Evolutionary conservation across 2,888 invertebrate species (phyloP).

Genomic region (Hypselothyrea guttata): DNA sequence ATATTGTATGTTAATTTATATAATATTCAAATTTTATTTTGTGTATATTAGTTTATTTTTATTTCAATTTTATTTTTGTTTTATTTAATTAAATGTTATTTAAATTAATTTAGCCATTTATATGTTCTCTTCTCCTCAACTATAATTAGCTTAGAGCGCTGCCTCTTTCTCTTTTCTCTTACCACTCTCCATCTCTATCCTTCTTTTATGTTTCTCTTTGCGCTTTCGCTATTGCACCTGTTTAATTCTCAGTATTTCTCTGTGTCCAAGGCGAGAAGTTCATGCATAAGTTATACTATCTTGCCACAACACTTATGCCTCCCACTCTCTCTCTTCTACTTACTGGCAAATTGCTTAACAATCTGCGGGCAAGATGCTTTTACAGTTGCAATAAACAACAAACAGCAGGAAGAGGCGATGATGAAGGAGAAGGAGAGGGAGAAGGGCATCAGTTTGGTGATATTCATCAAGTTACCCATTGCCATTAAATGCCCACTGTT

Average conservation of each 20-base stretch:
- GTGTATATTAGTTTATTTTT: too few relatives aligned
- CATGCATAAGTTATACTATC: constrained; percentile 4
- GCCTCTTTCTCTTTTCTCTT: too few relatives aligned
- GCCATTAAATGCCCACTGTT: constrained; percentile 1
- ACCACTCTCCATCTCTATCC: too few relatives aligned
- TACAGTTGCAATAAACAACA: neutral
- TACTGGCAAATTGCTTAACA: constrained; percentile 22
- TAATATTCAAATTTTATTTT: too few relatives aligned
- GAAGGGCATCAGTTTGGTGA: constrained; percentile 1
- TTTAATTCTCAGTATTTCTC: neutral
- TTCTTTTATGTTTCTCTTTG: too few relatives aligned
- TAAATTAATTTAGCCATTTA: too few relatives aligned
- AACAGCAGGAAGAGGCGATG: neutral
- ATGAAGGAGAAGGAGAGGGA: too few relatives aligned
- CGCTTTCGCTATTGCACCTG: neutral
- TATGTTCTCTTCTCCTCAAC: too few relatives aligned
- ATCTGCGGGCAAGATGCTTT: constrained; percentile 15
- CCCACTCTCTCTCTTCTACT: neutral
- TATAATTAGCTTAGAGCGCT: too few relatives aligned
- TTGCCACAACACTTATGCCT: constrained; percentile 18
- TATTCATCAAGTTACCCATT: constrained; percentile 32
- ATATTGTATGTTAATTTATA: too few relatives aligned
- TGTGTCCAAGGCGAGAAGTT: neutral
- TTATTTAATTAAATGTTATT: too few relatives aligned
- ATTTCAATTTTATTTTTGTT: too few relatives aligned